These are phyloP conservation scores for Peromyscus attwateri DNA, from an alignment of 2,797 vertebrate genomes.

Conservation along the genomic window DNA sequence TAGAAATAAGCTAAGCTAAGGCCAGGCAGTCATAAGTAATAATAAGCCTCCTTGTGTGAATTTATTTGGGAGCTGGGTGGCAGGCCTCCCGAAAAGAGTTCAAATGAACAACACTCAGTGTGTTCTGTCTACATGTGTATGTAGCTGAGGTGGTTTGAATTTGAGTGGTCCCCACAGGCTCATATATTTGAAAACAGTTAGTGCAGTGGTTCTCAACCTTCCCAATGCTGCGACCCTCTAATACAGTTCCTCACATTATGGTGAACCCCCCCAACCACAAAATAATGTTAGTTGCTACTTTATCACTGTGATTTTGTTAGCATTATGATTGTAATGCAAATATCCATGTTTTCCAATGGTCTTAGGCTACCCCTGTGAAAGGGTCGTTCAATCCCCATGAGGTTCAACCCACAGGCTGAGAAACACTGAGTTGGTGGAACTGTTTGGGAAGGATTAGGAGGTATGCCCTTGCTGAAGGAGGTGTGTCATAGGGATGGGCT, in stretches of 20 bases:
- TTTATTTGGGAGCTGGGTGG: no score
- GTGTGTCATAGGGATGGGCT: background rate
- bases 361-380: background rate
- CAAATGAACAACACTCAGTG: no score
- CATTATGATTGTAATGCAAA: background rate
- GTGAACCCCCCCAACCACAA: background rate
- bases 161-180: background rate
- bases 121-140: no score
- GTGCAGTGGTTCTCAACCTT: background rate
- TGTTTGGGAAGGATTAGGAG: background rate
- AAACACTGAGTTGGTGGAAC: background rate
- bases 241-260: background rate
- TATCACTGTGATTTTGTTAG: background rate
- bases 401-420: background rate
- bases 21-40: no score
- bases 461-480: background rate
- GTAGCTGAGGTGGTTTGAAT: background rate
- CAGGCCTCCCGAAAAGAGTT: no score
- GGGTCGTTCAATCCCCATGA: background rate
- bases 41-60: no score
- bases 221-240: background rate
- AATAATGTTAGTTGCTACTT: background rate
- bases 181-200: background rate
- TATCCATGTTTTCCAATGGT: background rate
- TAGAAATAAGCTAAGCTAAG: no score